Base-by-base conservation (phyloP, 2,113 vertebrate species). In the human (Homo sapiens) region DNA sequence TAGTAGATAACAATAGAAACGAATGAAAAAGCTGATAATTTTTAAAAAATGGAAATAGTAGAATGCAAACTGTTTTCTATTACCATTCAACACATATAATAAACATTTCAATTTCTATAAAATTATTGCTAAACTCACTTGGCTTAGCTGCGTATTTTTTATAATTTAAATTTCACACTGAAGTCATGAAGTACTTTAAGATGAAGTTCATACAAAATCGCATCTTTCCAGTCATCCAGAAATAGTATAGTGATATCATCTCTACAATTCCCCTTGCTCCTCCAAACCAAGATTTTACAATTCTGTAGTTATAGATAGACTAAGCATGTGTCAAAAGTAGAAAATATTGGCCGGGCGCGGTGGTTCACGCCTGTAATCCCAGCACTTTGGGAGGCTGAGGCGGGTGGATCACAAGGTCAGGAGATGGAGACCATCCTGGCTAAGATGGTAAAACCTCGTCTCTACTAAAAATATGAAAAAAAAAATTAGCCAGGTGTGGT, bases 101-200 rank as follows among this genome's bases (percentile, higher is more conserved):
- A 96, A 97, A 84, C 68, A 45, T 95, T 92, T 86, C 70, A 18
- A 84, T 87, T 89, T 96, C 79, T 94, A 32, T 89, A 96, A 94
- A 95, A 89, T 91, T 84, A 83, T 48, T 80, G 43, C 43, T 93
- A 59, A 89, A 94, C 17, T 96, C 61, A 9, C 93, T 88, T 78
- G 59, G 55, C 38, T 89, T 64, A 32, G 5, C 11, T 93, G 61
- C 64, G 6, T 72, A 78, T 87, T 97, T 97, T 81, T 97, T 78
- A 57, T 64, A 32, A 97, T 93, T 93, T 86, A 89, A 93, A 84
- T 30, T 73, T 97, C 75, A 92, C 89, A n/a, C 30, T 45, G 57
- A 93, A 94, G 48, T 97, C 45, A 94, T 35, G 38, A 87, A 92
- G 30, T 95, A 73, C 66, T 89, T 93, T 78, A 85, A 88, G 93